These are phyloP conservation scores for Drosophila formosana DNA, from an alignment of 2,888 invertebrate species.

Conservation along the genomic window DNA sequence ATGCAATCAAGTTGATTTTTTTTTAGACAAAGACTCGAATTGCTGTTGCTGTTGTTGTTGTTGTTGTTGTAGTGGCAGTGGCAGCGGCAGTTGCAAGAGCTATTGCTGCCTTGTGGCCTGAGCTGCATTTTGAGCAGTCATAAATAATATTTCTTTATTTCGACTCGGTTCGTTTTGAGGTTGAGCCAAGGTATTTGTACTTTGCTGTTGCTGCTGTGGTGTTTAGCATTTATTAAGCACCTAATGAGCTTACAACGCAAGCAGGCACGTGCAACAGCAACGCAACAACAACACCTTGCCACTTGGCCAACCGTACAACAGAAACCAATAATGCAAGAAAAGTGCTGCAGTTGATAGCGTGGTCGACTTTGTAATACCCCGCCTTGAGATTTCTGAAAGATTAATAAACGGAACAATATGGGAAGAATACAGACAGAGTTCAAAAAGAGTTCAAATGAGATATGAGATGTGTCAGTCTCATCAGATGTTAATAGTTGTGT, in stretches of 20 bases:
- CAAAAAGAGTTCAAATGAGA: no score
- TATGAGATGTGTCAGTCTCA: no score
- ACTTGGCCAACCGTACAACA: not conserved
- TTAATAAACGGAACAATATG: no score
- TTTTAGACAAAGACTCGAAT: constrained; percentile 9
- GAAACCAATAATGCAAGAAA: not conserved
- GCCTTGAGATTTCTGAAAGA: no score
- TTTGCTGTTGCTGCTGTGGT: constrained; percentile 10
- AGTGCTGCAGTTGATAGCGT: not conserved
- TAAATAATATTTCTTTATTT: constrained; percentile 28
- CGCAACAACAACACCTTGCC: constrained; percentile 7
- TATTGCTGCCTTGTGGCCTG: constrained; percentile 20
- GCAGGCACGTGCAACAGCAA: constrained; percentile 25
- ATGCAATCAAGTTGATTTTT: constrained; percentile 43
- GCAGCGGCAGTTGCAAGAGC: not conserved
- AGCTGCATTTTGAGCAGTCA: constrained; percentile 35
- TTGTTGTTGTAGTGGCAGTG: no score
- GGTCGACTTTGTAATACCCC: not conserved
- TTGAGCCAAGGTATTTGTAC: constrained; percentile 13
- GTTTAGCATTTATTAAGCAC: constrained; percentile 44
- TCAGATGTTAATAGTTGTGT: no score
- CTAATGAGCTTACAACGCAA: constrained; percentile 50
- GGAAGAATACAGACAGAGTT: no score
- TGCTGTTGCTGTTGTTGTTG: constrained; percentile 1
- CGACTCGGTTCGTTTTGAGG: constrained; percentile 3